Evolutionary conservation across 2,797 vertebrate genomes (phyloP).

Genomic region (Onychomys leucogaster): DNA sequence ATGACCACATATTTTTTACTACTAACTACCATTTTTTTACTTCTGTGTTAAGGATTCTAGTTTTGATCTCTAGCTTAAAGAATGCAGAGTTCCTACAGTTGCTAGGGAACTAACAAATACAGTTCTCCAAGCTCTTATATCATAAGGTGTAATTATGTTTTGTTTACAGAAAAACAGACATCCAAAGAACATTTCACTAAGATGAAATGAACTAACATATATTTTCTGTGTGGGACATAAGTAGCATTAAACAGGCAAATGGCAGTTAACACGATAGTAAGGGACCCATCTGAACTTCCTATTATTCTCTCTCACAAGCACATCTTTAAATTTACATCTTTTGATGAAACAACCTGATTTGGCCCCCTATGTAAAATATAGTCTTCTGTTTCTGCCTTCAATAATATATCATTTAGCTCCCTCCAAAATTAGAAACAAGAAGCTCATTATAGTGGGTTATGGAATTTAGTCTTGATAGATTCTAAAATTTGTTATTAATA

Average conservation of each 20-base stretch:
- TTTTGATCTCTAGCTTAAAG: conserved; percentile 83
- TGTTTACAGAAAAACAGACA: conserved; percentile 73
- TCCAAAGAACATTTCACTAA: conserved; percentile 49
- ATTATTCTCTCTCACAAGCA: conserved; percentile 32
- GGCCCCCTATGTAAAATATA: conserved; percentile 54
- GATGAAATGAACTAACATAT: conserved; percentile 79
- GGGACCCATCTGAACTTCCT: conserved; percentile 35
- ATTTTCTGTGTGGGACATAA: conserved; percentile 72
- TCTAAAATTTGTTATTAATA: conserved; percentile 85
- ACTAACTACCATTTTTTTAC: conserved; percentile 77
- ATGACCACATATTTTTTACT: conserved; percentile 83
- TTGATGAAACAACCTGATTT: conserved; percentile 65
- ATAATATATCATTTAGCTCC: conserved; percentile 78
- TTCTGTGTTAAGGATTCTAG: conserved; percentile 80
- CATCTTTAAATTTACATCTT: conserved; percentile 48
- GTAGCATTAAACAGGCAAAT: conserved; percentile 72
- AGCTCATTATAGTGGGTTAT: conserved; percentile 75
- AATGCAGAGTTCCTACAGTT: conserved; percentile 82
- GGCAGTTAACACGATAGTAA: conserved; percentile 68
- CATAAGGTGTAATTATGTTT: conserved; percentile 82
- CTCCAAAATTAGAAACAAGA: conserved; percentile 79
- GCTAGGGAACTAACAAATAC: conserved; percentile 88
- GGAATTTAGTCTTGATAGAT: conserved; percentile 83
- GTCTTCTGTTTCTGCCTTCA: conserved; percentile 67
- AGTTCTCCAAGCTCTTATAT: conserved; percentile 82